Conservation (phyloP, 2,888 invertebrate genomes). For the Magallana nippona region DNA sequence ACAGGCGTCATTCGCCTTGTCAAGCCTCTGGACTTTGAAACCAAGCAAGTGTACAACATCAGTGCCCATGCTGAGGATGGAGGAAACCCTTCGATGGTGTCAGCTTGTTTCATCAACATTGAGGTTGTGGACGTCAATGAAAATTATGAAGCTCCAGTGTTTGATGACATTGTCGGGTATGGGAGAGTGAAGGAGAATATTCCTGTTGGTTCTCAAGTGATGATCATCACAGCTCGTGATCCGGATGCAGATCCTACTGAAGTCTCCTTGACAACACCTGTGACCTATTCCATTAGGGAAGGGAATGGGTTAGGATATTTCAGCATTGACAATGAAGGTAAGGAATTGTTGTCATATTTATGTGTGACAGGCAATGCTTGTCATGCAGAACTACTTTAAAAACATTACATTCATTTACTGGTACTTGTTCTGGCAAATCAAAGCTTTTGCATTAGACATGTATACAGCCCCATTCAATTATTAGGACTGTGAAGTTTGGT, state of each 20-base stretch:
- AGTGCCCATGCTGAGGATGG: conserved; percentile 91
- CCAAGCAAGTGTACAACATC: conserved; percentile 92
- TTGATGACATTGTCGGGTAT: conserved; percentile 88
- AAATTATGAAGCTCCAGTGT: conserved; percentile 90
- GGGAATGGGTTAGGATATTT: conserved; percentile 96
- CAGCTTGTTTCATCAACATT: conserved; percentile 88
- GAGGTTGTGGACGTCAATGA: conserved; percentile 96
- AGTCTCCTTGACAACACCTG: conserved; percentile 82
- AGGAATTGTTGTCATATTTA: conserved; percentile 74
- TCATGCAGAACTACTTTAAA: not conserved
- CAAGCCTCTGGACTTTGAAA: conserved; percentile 91
- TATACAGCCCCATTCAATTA: conserved; percentile 4
- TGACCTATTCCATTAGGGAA: conserved; percentile 91
- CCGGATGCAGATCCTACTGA: conserved; percentile 85
- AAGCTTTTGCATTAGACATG: not conserved
- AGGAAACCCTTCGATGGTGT: conserved; percentile 87
- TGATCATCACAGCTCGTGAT: conserved; percentile 89
- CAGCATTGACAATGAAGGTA: conserved; percentile 93
- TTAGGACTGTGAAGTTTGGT: conserved; percentile 19
- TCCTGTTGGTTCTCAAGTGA: conserved; percentile 88
- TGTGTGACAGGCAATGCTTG: conserved; percentile 14
- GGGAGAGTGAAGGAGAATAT: conserved; percentile 90
- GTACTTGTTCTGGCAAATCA: conserved; percentile 24
- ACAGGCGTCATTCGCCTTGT: conserved; percentile 93
- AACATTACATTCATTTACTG: not conserved